These are phyloP conservation scores for Syrmaticus mikado DNA, from an alignment of 2,113 vertebrate genomes.

Conservation along the genomic window DNA sequence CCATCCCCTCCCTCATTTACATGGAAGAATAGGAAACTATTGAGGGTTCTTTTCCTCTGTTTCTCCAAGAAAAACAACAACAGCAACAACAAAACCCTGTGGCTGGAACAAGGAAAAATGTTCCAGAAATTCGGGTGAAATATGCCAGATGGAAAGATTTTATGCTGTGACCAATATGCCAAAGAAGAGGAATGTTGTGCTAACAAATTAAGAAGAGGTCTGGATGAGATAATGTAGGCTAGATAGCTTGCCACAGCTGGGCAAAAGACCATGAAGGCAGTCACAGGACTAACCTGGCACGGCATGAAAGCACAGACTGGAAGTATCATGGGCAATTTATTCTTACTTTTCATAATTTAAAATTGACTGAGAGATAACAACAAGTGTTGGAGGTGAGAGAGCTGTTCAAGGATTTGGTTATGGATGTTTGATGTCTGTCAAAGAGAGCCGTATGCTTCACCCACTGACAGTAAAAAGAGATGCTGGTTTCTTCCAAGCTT, in stretches of 20 bases:
- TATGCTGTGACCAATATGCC: background rate
- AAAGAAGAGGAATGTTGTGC: background rate
- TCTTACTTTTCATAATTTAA: background rate
- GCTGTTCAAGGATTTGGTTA: background rate
- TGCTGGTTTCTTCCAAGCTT: background rate
- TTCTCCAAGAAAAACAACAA: background rate
- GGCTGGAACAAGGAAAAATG: background rate
- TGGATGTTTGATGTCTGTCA: background rate
- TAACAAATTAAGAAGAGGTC: background rate
- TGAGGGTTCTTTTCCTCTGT: background rate
- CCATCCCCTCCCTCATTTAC: background rate
- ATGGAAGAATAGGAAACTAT: background rate
- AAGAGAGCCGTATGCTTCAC: background rate
- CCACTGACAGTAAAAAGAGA: background rate
- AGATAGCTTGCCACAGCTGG: background rate
- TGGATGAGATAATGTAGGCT: background rate
- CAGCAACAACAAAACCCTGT: background rate
- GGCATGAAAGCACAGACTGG: background rate
- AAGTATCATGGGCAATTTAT: background rate
- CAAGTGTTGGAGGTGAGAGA: background rate
- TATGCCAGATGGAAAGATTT: background rate
- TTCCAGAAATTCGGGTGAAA: background rate
- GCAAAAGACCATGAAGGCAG: background rate
- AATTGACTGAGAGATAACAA: background rate
- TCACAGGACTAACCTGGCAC: background rate